Conservation (phyloP, 2,113 vertebrate genomes). For the Entelurus aequoreus region DNA sequence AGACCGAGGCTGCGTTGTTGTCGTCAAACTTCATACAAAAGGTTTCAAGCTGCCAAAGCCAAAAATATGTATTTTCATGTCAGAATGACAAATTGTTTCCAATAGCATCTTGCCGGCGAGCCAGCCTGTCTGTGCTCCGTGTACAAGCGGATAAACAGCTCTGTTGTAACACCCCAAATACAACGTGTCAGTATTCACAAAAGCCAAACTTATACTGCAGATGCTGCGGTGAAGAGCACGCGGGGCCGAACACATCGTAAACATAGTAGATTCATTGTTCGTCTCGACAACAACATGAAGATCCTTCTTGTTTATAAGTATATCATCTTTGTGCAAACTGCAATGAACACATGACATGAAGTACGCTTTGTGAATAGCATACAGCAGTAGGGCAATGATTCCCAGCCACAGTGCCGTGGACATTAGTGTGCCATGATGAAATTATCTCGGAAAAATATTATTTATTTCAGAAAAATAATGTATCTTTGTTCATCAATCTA, state of each 20-base stretch:
- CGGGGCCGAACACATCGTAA: neutral
- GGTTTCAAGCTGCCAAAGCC: neutral
- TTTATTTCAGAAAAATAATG: no score
- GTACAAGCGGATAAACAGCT: conserved; percentile 26
- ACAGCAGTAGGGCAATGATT: no score
- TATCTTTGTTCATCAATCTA: no score
- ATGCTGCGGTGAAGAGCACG: conserved; percentile 3
- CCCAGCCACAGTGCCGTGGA: no score
- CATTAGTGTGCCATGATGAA: no score
- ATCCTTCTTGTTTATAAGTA: conserved; percentile 1
- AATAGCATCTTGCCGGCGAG: neutral
- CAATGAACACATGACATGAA: no score
- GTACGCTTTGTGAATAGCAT: no score
- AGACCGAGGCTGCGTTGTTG: neutral
- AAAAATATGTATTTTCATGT: neutral
- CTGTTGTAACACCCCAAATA: conserved; percentile 30
- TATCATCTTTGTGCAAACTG: neutral
- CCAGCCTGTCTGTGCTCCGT: neutral
- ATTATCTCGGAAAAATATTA: no score
- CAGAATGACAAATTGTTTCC: neutral
- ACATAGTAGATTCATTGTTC: conserved; percentile 33
- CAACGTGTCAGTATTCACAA: conserved; percentile 16
- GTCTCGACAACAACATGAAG: neutral
- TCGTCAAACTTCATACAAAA: neutral
- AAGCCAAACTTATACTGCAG: conserved; percentile 15